A percentile compares a stretch with the other conserved stretches of the same genome.
Evolutionary conservation across 2,797 vertebrate species (phyloP).

Genomic region (Acropternis orthonyx): DNA sequence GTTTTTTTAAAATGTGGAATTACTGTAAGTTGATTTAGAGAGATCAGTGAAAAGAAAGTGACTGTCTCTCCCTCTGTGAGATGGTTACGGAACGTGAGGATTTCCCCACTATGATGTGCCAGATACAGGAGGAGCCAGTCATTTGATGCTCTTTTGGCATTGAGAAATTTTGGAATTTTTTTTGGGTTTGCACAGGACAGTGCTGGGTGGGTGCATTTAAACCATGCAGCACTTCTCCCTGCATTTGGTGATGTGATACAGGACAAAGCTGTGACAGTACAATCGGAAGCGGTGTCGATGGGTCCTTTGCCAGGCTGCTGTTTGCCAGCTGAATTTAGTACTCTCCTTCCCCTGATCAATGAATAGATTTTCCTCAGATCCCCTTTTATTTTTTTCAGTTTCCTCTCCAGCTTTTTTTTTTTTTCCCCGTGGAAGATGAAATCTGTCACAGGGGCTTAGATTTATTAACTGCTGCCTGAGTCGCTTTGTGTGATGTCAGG

Average conservation of each 20-base stretch:
- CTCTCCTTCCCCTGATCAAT: not conserved
- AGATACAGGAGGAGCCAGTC: not conserved
- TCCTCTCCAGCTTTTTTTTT: not conserved
- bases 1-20: too few species aligned
- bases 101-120: not conserved
- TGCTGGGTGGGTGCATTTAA: not conserved
- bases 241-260: not conserved
- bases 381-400: not conserved
- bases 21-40: not conserved
- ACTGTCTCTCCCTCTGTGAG: not conserved
- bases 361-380: not conserved
- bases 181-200: not conserved
- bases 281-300: not conserved
- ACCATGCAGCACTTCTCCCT: not conserved
- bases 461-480: conserved; percentile 65
- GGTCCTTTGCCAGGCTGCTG: not conserved
- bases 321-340: conserved; percentile 8
- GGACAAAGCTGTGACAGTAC: not conserved
- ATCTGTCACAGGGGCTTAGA: conserved; percentile 50
- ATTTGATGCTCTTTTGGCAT: not conserved
- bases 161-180: not conserved
- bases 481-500: not conserved
- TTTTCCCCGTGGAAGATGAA: conserved; percentile 10
- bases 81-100: rapidly evolving
- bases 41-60: not conserved